phyloP scores from a whole-genome alignment of 2,888 invertebrate genomes.

The Aproaerema taeniolella region DNA sequence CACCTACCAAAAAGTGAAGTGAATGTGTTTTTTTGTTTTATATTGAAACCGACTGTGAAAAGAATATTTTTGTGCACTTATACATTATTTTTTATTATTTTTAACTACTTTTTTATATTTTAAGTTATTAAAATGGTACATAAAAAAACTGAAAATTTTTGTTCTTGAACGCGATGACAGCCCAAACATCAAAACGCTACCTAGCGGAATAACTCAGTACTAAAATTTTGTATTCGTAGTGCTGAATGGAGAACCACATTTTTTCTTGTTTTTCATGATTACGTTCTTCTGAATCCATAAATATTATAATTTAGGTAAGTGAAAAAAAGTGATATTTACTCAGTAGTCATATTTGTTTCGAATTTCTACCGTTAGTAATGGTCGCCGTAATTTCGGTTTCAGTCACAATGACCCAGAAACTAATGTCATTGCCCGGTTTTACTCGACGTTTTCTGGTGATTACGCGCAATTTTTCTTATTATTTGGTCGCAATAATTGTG shows the following conservation, averaged over 20 bases:
- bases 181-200: slow-evolving; percentile 35
- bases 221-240: slow-evolving; percentile 77
- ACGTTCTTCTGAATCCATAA: slow-evolving; percentile 59
- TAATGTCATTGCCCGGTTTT: slow-evolving; percentile 72
- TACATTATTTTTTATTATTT: too few species aligned
- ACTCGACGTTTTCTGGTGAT: slow-evolving; percentile 45
- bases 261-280: slow-evolving; percentile 72
- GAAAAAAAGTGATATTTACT: slow-evolving; percentile 25
- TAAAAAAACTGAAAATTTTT: slow-evolving; percentile 7
- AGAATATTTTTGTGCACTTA: too few species aligned
- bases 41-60: too few species aligned
- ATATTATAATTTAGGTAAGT: slow-evolving; percentile 69
- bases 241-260: slow-evolving; percentile 73
- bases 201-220: slow-evolving; percentile 52
- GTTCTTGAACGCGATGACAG: slow-evolving; percentile 39
- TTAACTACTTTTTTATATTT: slow-evolving; percentile 2
- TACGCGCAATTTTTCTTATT: slow-evolving; percentile 36
- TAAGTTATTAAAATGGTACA: slow-evolving; percentile 1
- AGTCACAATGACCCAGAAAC: slow-evolving; percentile 65
- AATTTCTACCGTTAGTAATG: slow-evolving; percentile 31
- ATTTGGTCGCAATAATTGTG: slow-evolving; percentile 18
- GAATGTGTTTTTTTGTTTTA: too few species aligned
- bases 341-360: slow-evolving; percentile 19
- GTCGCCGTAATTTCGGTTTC: slow-evolving; percentile 47
- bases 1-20: not conserved